Conservation (phyloP, 2,797 vertebrate species). For the Microcaecilia unicolor region DNA sequence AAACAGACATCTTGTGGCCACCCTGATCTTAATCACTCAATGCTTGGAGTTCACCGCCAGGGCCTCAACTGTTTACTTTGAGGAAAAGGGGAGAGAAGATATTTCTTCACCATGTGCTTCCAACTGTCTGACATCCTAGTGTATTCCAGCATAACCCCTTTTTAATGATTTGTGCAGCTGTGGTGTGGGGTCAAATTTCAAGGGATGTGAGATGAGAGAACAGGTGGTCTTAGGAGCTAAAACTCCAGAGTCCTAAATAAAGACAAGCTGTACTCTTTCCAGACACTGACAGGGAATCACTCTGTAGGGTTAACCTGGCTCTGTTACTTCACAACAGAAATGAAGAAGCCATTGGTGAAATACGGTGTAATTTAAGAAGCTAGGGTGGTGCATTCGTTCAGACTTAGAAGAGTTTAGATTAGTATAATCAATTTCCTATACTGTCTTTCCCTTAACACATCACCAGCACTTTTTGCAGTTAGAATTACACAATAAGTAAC, state of each 20-base stretch:
- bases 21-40: too few relatives aligned
- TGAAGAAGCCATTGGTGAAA: conserved; percentile 15
- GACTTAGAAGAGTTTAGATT: too few relatives aligned
- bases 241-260: conserved; percentile 18
- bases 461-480: too few relatives aligned
- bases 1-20: too few relatives aligned
- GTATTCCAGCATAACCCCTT: conserved; percentile 5
- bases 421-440: too few relatives aligned
- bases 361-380: conserved; percentile 13
- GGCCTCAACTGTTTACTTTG: conserved; percentile 23
- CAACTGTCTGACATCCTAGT: conserved; percentile 8
- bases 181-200: conserved; percentile 65
- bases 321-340: not conserved
- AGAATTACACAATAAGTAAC: too few relatives aligned
- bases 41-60: conserved; percentile 7
- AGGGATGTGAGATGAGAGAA: conserved; percentile 66
- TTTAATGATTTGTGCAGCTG: conserved; percentile 65
- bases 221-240: conserved; percentile 59
- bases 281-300: conserved; percentile 11
- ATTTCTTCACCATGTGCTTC: conserved; percentile 6
- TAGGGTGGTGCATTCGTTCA: too few relatives aligned
- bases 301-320: conserved; percentile 16
- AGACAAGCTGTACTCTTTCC: conserved; percentile 13
- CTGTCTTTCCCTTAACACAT: too few relatives aligned
- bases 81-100: conserved; percentile 11